Evolutionary conservation across 2,888 invertebrate species (phyloP).

Genomic region (Drosophila hawaiiensis): DNA sequence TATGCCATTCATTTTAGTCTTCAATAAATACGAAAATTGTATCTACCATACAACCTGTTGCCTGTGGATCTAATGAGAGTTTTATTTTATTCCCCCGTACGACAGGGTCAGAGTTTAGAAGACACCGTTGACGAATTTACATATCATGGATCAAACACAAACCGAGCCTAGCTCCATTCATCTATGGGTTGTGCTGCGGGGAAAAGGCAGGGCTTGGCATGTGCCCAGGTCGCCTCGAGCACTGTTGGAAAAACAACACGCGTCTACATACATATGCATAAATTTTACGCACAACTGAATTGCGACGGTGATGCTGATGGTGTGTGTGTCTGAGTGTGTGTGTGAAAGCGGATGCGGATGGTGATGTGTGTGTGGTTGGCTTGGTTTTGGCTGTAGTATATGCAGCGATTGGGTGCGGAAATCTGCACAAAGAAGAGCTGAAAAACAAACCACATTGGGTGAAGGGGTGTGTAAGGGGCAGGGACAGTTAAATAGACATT

Average conservation of each 20-base stretch:
- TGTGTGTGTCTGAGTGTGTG: constrained; percentile 19
- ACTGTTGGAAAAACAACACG: constrained; percentile 52
- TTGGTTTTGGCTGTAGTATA: constrained; percentile 20
- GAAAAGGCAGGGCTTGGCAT: neutral
- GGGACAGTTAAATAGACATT: constrained; percentile 72
- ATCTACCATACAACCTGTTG: constrained; percentile 41
- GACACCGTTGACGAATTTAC: constrained; percentile 55
- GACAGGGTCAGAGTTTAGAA: constrained; percentile 51
- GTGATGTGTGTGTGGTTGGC: constrained; percentile 18
- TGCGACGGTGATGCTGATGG: constrained; percentile 20
- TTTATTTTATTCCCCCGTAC: constrained; percentile 10
- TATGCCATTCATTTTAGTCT: neutral
- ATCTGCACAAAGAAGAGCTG: constrained; percentile 68
- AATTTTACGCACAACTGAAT: constrained; percentile 58
- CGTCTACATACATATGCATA: constrained; percentile 57
- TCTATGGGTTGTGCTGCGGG: neutral
- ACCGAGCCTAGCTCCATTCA: constrained; percentile 15
- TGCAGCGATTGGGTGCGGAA: constrained; percentile 60
- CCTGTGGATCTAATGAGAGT: constrained; percentile 42
- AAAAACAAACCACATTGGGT: constrained; percentile 51
- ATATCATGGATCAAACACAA: constrained; percentile 59
- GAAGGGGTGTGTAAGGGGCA: constrained; percentile 1
- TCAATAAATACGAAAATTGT: neutral
- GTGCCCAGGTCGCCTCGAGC: constrained; percentile 2
- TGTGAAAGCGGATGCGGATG: constrained; percentile 18